These are phyloP conservation scores for Lacanobia oleracea DNA, from an alignment of 2,888 invertebrate species.

Conservation along the genomic window DNA sequence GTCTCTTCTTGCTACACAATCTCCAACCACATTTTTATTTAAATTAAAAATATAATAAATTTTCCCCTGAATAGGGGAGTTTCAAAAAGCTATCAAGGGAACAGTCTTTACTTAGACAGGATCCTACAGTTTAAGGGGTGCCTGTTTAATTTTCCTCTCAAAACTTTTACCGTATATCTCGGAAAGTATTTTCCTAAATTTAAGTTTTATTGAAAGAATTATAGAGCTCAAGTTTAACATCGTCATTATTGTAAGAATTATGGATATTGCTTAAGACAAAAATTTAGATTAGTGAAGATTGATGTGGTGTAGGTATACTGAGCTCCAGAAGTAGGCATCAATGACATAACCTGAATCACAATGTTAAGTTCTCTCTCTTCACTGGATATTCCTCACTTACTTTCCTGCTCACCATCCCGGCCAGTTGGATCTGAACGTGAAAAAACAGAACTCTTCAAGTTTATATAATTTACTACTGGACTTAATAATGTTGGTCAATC, in stretches of 20 bases:
- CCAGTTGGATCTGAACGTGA: background rate
- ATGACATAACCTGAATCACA: background rate
- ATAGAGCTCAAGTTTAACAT: slow-evolving; percentile 58
- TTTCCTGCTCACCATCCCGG: background rate
- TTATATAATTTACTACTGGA: too few relatives aligned
- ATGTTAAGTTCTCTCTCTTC: background rate
- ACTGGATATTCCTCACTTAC: background rate
- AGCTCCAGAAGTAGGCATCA: background rate
- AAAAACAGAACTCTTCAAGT: too few relatives aligned
- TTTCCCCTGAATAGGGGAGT: slow-evolving; percentile 57
- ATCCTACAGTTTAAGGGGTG: slow-evolving; percentile 60
- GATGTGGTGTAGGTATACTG: background rate
- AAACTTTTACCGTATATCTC: slow-evolving; percentile 66
- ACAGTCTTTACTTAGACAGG: slow-evolving; percentile 63
- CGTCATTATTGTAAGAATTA: slow-evolving; percentile 60
- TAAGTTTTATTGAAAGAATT: slow-evolving; percentile 66
- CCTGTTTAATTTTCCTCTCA: slow-evolving; percentile 67
- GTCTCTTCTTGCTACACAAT: slow-evolving; percentile 17
- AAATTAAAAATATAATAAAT: slow-evolving; percentile 68
- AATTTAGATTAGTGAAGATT: slow-evolving; percentile 12
- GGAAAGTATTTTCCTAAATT: slow-evolving; percentile 65
- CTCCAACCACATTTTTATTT: slow-evolving; percentile 53
- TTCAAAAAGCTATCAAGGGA: slow-evolving; percentile 67
- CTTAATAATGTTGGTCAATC: too few relatives aligned
- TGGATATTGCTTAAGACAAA: slow-evolving; percentile 37